Conservation (phyloP, 2,113 vertebrate species). For the Corapipo altera region DNA sequence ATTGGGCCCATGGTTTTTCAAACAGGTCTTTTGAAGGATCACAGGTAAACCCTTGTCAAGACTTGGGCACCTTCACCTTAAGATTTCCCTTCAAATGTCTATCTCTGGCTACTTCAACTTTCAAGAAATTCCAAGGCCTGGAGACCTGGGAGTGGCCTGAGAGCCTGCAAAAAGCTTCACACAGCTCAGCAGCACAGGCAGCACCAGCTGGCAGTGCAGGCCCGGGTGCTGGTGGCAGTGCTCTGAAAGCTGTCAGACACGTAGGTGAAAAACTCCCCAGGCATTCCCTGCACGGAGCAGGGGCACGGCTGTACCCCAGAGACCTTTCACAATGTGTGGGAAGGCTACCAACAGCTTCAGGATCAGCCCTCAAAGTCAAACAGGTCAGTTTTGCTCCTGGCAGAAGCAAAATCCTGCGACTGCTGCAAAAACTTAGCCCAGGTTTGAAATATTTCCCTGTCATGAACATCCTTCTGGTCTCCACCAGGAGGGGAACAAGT, state of each 20-base stretch:
- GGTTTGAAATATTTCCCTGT: neutral
- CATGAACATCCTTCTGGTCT: neutral
- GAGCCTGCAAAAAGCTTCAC: neutral
- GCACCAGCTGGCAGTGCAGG: neutral
- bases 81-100: neutral
- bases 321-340: fast-evolving
- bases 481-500: constrained; percentile 3
- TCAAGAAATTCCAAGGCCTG: neutral
- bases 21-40: neutral
- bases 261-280: neutral
- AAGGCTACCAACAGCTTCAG: neutral
- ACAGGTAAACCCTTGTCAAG: neutral
- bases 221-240: neutral
- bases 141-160: neutral
- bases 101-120: neutral
- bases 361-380: neutral
- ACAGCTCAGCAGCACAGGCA: neutral
- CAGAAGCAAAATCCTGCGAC: neutral
- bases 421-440: neutral
- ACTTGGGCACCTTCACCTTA: neutral
- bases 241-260: neutral
- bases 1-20: neutral
- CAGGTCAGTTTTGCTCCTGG: neutral
- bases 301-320: neutral
- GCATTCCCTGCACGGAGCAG: neutral